These are phyloP conservation scores for Hyposoter dolosus DNA, from an alignment of 2,888 invertebrate genomes.

Conservation along the genomic window DNA sequence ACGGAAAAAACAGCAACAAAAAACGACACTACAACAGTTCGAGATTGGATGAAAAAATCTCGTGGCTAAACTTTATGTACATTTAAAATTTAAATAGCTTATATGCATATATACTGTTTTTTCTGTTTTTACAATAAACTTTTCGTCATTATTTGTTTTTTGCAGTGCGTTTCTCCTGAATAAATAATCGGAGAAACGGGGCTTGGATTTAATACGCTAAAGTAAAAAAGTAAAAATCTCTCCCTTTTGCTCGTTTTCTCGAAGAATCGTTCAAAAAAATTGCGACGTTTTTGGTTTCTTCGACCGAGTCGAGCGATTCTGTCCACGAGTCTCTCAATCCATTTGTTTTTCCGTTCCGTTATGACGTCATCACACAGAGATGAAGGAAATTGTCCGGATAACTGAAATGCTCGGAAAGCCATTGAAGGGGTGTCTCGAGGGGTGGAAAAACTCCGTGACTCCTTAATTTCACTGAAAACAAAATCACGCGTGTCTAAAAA, in stretches of 20 bases:
- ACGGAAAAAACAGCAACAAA: constrained; percentile 8
- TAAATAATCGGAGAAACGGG: constrained; percentile 35
- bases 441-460: constrained; percentile 97
- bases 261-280: constrained; percentile 43
- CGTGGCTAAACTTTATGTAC: constrained; percentile 53
- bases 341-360: constrained; percentile 70
- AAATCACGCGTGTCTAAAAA: not conserved
- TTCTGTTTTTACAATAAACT: constrained; percentile 52
- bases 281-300: not conserved
- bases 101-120: constrained; percentile 42
- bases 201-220: constrained; percentile 9
- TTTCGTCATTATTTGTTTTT: constrained; percentile 30
- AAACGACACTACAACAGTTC: constrained; percentile 10
- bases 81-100: constrained; percentile 49
- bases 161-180: constrained; percentile 8
- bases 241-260: constrained; percentile 30
- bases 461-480: constrained; percentile 89
- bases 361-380: constrained; percentile 87
- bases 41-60: constrained; percentile 42
- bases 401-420: constrained; percentile 99
- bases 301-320: not conserved
- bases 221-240: constrained; percentile 74
- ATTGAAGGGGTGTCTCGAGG: constrained; percentile 95
- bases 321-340: constrained; percentile 18
- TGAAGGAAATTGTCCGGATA: constrained; percentile 99